These are phyloP conservation scores for Meliscaeva auricollis DNA, from an alignment of 2,888 invertebrate genomes.

Conservation along the genomic window DNA sequence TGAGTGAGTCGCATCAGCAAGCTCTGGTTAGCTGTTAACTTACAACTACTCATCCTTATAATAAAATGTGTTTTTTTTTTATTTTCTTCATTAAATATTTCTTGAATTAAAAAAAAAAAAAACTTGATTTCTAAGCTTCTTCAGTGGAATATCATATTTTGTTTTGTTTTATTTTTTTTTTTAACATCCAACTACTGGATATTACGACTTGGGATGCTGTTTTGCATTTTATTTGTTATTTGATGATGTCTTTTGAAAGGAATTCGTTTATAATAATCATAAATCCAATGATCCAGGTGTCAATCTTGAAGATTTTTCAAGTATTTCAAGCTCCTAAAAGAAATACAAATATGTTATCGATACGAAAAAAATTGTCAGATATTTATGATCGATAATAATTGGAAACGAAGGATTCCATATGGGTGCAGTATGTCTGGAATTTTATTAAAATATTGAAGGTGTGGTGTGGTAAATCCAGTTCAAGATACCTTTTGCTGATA, in stretches of 20 bases:
- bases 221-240: background rate
- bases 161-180: too few relatives aligned
- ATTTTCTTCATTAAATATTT: background rate
- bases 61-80: background rate
- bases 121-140: slow-evolving; percentile 15
- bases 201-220: slow-evolving; percentile 5
- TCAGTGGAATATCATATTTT: background rate
- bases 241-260: slow-evolving; percentile 10
- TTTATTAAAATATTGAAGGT: background rate
- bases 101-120: background rate
- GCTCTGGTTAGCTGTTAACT: slow-evolving; percentile 43
- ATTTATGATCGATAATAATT: background rate
- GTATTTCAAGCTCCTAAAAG: too few relatives aligned
- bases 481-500: background rate
- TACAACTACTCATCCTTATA: slow-evolving; percentile 45
- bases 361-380: background rate
- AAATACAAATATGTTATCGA: too few relatives aligned
- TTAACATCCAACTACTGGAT: too few relatives aligned
- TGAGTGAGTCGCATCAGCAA: slow-evolving; percentile 26
- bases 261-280: background rate
- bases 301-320: background rate
- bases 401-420: background rate
- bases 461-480: slow-evolving; percentile 5
- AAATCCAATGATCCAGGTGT: background rate
- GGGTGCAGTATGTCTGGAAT: slow-evolving; percentile 8